Evolutionary conservation across 2,888 invertebrate genomes (phyloP).

Genomic region (Disparrhopalites patrizii): DNA sequence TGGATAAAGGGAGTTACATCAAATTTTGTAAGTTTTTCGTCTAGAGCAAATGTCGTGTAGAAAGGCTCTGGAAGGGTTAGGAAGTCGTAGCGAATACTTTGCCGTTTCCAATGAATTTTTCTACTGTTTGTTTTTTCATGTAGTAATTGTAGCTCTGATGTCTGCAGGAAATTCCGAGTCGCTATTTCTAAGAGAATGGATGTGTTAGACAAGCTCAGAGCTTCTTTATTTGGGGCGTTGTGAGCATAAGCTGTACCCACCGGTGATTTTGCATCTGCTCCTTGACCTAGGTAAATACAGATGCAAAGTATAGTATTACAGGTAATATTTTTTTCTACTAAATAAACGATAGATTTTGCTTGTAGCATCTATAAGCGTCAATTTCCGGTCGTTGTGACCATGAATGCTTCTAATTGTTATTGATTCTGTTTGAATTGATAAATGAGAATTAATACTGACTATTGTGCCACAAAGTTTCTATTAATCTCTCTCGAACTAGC

Average conservation of each 20-base stretch:
- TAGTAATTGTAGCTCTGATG: slow-evolving; percentile 54
- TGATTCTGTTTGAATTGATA: background rate
- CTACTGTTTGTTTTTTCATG: background rate
- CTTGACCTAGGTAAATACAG: slow-evolving; percentile 59
- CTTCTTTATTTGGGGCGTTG: slow-evolving; percentile 81
- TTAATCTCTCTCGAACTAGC: slow-evolving; percentile 68
- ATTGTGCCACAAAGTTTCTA: slow-evolving; percentile 73
- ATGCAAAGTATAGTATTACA: background rate
- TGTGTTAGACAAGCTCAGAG: slow-evolving; percentile 75
- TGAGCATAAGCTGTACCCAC: slow-evolving; percentile 84
- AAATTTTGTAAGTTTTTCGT: slow-evolving; percentile 7
- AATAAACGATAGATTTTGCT: background rate
- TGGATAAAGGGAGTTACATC: slow-evolving; percentile 28
- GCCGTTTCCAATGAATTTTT: slow-evolving; percentile 33
- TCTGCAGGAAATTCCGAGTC: slow-evolving; percentile 75
- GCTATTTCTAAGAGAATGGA: slow-evolving; percentile 81
- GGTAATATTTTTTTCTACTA: background rate
- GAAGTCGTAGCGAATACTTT: slow-evolving; percentile 30
- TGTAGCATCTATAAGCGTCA: background rate
- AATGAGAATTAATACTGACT: slow-evolving; percentile 56
- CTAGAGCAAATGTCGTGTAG: background rate
- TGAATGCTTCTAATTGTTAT: background rate
- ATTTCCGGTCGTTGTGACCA: background rate
- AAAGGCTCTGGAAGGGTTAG: background rate
- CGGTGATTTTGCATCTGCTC: slow-evolving; percentile 79